Base-by-base conservation (phyloP, 1,140 invertebrate genomes). In the Trissolcus basalis region DNA sequence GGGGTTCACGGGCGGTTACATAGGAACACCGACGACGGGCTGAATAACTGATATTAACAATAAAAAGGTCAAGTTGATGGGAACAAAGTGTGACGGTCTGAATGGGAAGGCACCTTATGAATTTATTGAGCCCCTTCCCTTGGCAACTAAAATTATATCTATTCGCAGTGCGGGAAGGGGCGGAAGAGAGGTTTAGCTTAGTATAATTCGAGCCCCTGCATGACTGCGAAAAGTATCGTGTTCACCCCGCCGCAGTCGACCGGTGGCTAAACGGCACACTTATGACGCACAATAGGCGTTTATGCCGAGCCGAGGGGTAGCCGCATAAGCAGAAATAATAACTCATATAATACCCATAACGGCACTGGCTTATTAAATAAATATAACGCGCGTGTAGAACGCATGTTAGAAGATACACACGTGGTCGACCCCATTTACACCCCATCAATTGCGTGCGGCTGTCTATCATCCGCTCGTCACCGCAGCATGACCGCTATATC, bases 241-340 rank as follows among this genome's bases (percentile, higher is more conserved):
- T 85, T 82, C 83, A 81, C 83, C 82, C 84, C 65, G 80, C 68
- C 45, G 75, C 78, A 80, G 79, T 81, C 81, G 81, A 81, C 81
- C 79, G 74, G 79, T 82, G 79, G 78, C 78, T 81, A 86, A 82
- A 80, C 81, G 83, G 80, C 79, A 82, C 81, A 78, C 79, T 81
- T 80, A 70, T 63, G 7, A 11, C 39, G 41, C 47, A 77, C 70
- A 80, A 77, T 75, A 50, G 76, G 50, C 64, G 59, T 55, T 71
- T 68, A 67, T 69, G 65, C 32, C 48, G 50, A 65, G 54, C 51
- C 61, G 60, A 79, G 72, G 78, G 79, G 74, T 68, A 69, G 77
- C 80, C 76, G 79, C 79, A 67, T 78, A 82, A 83, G 77, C 77
- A 82, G 82, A 83, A 85, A 83, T 85, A 85, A 83, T 85, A 85